Conservation (phyloP, 2,797 vertebrate genomes). For the Hoplostethus atlanticus region DNA sequence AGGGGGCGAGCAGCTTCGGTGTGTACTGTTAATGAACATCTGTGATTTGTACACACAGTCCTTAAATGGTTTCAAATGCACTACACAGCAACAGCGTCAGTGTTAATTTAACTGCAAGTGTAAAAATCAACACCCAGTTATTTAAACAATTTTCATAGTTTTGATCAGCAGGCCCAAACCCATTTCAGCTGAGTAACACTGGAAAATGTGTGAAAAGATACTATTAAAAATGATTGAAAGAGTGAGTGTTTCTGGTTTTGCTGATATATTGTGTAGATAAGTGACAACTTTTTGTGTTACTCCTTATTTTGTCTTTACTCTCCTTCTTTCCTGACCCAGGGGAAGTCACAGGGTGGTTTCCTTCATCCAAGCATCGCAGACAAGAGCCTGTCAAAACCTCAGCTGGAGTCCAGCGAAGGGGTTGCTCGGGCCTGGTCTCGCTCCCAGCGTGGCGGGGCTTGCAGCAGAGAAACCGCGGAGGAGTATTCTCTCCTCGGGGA, state of each 20-base stretch:
- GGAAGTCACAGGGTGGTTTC: constrained; percentile 69
- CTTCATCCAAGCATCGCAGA: constrained; percentile 69
- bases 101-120: too few relatives aligned
- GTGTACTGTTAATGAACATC: too few relatives aligned
- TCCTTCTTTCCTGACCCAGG: constrained; percentile 61
- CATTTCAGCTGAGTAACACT: too few relatives aligned
- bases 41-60: too few relatives aligned
- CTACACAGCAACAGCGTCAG: too few relatives aligned
- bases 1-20: too few relatives aligned
- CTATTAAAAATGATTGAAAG: too few relatives aligned
- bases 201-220: too few relatives aligned
- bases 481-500: constrained; percentile 46
- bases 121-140: too few relatives aligned
- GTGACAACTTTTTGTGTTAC: constrained; percentile 3
- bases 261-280: not conserved
- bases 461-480: constrained; percentile 51
- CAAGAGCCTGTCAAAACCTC: constrained; percentile 75
- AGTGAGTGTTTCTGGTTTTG: not conserved
- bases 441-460: constrained; percentile 50
- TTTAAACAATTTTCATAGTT: too few relatives aligned
- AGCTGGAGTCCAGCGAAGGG: constrained; percentile 65
- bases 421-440: constrained; percentile 51
- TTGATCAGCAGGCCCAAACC: too few relatives aligned
- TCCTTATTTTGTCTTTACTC: constrained; percentile 42
- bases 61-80: too few relatives aligned